Base-by-base conservation (phyloP, 1,140 invertebrate genomes). In the Psix sp. region DNA sequence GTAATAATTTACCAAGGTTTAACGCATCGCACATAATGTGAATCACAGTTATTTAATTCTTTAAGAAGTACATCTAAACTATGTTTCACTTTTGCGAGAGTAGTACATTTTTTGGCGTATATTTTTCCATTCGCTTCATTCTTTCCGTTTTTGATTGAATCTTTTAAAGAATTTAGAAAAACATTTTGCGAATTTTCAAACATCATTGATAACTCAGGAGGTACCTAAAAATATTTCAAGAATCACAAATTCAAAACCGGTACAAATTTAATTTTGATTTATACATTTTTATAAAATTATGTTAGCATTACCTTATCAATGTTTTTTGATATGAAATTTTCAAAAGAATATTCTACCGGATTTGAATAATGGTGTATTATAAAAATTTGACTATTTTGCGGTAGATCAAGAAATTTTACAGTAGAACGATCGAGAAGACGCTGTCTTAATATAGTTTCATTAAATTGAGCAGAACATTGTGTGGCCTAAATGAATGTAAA, bases 291-390 rank as follows among this genome's bases (percentile, higher is more conserved):
- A n/a, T 7, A 3, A 35, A 35, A 5, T 35, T 5, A 35, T 5
- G 13, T 5, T 35, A 13, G 29, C 9, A 42, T 4, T 35, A 54
- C 86, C 73, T 86, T 80, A 70, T 88, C 87, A 39, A 79, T 79
- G 70, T 88, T 88, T 76, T 87, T 87, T 6, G 80, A 74, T 2
- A 87, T 54, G 45, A 88, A 77, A 43, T 82, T 82, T 15, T 74
- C 33, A 10, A 84, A 76, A 14, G 79, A 68, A 72, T 88, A 88
- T 49, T 78, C 74, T 3, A 88, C 87, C 4, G 78, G 65, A 4
- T 80, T 76, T 6, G 86, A 85, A 57, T 86, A 88, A 75, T 87
- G 86, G 16, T 71, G 66, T 17, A 88, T 80, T 3, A 82, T 60
- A 66, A 88, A 88, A 5, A 67, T 68, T 40, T 76, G 63, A 20